phyloP scores from a whole-genome alignment of 2,888 invertebrate genomes.

The Orthosia incerta region DNA sequence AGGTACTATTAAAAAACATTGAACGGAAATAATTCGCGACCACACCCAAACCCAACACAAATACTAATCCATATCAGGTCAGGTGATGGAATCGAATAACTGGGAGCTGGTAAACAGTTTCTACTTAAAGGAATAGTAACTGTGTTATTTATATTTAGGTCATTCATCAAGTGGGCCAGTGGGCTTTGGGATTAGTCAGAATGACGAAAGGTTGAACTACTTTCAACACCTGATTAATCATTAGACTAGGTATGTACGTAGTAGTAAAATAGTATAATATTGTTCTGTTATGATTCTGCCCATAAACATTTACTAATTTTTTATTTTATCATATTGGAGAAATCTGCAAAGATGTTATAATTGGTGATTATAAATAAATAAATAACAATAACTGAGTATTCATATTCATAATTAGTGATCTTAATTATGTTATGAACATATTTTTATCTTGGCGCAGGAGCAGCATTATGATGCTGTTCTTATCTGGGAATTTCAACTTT shows the following conservation, averaged over 20 bases:
- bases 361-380: too few species aligned
- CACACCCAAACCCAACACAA: background rate
- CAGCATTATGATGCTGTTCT: background rate
- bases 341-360: too few species aligned
- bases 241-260: conserved; percentile 4
- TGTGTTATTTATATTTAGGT: conserved; percentile 2
- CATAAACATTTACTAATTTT: background rate
- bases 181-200: conserved; percentile 6
- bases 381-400: background rate
- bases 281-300: background rate
- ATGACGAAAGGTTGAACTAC: background rate
- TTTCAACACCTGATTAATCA: conserved; percentile 30
- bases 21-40: background rate
- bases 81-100: background rate
- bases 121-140: background rate
- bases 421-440: background rate
- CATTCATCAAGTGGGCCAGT: conserved; percentile 5
- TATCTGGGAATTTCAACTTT: conserved; percentile 4
- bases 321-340: too few species aligned
- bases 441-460: conserved; percentile 2
- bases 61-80: background rate
- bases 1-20: background rate
- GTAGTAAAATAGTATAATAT: background rate
- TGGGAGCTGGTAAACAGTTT: background rate
- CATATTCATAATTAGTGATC: background rate